Conservation (phyloP, 2,888 invertebrate genomes). For the Caenorhabditis zanzibari region DNA sequence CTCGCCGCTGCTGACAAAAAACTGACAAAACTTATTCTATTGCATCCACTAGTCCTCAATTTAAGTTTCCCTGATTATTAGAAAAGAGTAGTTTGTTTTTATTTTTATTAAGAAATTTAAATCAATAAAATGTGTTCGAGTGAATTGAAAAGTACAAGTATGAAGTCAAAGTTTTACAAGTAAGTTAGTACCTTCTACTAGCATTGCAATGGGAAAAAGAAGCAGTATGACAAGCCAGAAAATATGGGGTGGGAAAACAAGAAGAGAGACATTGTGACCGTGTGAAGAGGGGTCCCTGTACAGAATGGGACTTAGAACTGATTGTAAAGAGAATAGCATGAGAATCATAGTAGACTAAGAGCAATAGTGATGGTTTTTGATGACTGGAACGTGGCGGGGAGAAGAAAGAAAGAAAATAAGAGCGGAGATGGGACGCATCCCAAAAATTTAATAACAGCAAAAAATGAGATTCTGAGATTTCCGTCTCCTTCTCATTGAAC, state of each 20-base stretch:
- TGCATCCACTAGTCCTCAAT: too few species aligned
- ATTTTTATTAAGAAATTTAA: too few species aligned
- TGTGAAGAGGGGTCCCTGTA: slow-evolving; percentile 3
- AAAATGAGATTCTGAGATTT: not conserved
- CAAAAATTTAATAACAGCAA: slow-evolving; percentile 40
- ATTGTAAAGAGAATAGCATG: slow-evolving; percentile 25
- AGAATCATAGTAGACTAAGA: slow-evolving; percentile 24
- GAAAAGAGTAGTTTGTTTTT: too few species aligned
- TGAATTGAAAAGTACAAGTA: slow-evolving; percentile 23
- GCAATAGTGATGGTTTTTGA: slow-evolving; percentile 7
- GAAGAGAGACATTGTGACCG: slow-evolving; percentile 14
- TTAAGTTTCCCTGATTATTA: too few species aligned
- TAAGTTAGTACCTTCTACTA: slow-evolving; percentile 10
- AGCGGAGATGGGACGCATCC: not conserved
- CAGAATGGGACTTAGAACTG: slow-evolving; percentile 17
- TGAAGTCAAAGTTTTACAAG: slow-evolving; percentile 16
- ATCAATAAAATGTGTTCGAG: not conserved
- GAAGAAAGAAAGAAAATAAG: slow-evolving; percentile 2
- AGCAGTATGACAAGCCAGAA: slow-evolving; percentile 28
- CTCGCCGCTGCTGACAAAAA: too few species aligned
- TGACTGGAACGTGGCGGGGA: slow-evolving; percentile 8
- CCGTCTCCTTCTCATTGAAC: slow-evolving; percentile 29
- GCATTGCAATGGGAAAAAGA: not conserved
- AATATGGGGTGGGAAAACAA: slow-evolving; percentile 1
- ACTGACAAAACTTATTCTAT: too few species aligned